phyloP scores from a whole-genome alignment of 1,140 invertebrate genomes.

The Drosophila novamexicana region DNA sequence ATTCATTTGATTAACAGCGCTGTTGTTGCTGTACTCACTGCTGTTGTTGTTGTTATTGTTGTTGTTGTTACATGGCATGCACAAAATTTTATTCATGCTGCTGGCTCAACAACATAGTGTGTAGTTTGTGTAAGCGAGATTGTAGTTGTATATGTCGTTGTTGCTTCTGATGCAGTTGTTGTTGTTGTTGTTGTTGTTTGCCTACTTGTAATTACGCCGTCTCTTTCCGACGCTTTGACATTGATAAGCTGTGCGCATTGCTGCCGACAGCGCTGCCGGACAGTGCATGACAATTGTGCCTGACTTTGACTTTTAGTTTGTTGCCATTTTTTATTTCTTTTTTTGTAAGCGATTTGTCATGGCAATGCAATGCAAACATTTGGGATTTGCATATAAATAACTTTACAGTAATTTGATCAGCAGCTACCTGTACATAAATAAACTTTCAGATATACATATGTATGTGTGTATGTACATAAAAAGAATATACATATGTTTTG shows the following conservation, averaged over 20 bases:
- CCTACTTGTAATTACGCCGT: slow-evolving; percentile 45
- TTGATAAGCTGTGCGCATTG: slow-evolving; percentile 57
- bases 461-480: neutral
- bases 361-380: slow-evolving; percentile 25
- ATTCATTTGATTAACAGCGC: slow-evolving; percentile 50
- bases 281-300: slow-evolving; percentile 43
- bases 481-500: neutral
- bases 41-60: slow-evolving; percentile 10
- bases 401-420: slow-evolving; percentile 22
- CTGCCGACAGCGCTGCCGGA: slow-evolving; percentile 23
- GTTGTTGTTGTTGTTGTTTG: slow-evolving; percentile 31
- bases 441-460: neutral
- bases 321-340: slow-evolving; percentile 30
- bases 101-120: slow-evolving; percentile 39
- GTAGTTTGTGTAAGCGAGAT: slow-evolving; percentile 44
- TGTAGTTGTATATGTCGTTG: slow-evolving; percentile 14
- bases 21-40: slow-evolving; percentile 1
- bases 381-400: slow-evolving; percentile 19
- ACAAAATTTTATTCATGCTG: slow-evolving; percentile 44
- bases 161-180: slow-evolving; percentile 1
- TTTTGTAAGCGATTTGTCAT: slow-evolving; percentile 33
- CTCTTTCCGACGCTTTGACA: slow-evolving; percentile 56
- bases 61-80: slow-evolving; percentile 42
- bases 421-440: slow-evolving; percentile 2
- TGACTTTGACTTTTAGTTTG: slow-evolving; percentile 64